A percentile compares a stretch with the other conserved stretches of the same genome.
phyloP scores from a whole-genome alignment of 2,888 invertebrate species.

The Cryptus armator region DNA sequence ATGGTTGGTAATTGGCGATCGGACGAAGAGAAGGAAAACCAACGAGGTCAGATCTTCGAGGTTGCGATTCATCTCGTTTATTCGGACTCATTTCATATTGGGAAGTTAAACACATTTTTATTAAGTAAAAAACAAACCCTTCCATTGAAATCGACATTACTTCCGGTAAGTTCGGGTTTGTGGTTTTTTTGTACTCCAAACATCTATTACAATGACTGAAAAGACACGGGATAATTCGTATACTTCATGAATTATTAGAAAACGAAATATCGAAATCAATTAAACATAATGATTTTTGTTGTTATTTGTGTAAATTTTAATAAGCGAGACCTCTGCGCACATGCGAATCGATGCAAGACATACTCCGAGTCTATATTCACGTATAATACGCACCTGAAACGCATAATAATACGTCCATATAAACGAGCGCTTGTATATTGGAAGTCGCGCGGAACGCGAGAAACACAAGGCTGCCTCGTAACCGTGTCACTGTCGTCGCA shows the following conservation, averaged over 20 bases:
- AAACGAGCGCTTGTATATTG: slow-evolving; percentile 45
- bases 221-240: neutral
- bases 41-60: slow-evolving; percentile 61
- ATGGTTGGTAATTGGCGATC: slow-evolving; percentile 63
- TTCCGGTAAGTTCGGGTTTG: neutral
- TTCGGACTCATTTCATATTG: neutral
- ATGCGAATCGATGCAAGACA: slow-evolving; percentile 31
- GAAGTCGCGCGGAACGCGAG: slow-evolving; percentile 60
- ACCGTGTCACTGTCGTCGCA: slow-evolving; percentile 82
- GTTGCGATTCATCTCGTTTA: slow-evolving; percentile 30
- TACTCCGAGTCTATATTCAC: slow-evolving; percentile 54
- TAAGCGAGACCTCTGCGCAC: neutral
- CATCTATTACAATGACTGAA: no score
- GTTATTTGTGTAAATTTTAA: neutral
- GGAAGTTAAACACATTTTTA: neutral
- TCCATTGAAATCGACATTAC: neutral
- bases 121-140: neutral
- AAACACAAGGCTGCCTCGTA: slow-evolving; percentile 79
- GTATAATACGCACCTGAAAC: slow-evolving; percentile 73
- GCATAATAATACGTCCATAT: slow-evolving; percentile 61
- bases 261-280: neutral
- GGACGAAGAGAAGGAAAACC: slow-evolving; percentile 59
- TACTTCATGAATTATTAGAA: neutral
- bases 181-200: neutral
- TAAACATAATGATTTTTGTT: neutral